Evolutionary conservation across 2,113 vertebrate genomes (phyloP).

Genomic region (Cheilinus undulatus): DNA sequence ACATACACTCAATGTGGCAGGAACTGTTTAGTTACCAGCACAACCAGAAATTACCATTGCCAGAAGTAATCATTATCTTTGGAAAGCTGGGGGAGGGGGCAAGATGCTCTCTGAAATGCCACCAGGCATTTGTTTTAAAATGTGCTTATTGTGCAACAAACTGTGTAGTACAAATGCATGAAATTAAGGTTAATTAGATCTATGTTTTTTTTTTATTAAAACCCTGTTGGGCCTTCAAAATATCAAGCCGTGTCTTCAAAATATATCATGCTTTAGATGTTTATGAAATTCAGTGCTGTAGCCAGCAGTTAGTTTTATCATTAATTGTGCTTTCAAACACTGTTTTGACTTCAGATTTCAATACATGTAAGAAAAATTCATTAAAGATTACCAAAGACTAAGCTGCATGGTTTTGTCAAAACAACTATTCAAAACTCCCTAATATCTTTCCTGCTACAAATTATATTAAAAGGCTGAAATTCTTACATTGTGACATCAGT

Average conservation of each 20-base stretch:
- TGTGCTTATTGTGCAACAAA: slow-evolving; percentile 13
- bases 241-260: slow-evolving; percentile 10
- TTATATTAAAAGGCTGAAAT: too few relatives aligned
- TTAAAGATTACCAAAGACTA: too few relatives aligned
- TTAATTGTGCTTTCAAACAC: too few relatives aligned
- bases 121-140: slow-evolving; percentile 9
- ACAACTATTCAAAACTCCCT: too few relatives aligned
- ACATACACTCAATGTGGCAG: not conserved
- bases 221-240: slow-evolving; percentile 3
- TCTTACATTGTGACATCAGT: too few relatives aligned
- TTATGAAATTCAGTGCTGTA: not conserved
- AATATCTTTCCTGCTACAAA: too few relatives aligned
- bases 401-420: too few relatives aligned
- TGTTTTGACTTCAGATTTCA: too few relatives aligned
- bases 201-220: slow-evolving; percentile 7
- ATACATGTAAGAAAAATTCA: not conserved
- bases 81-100: not conserved
- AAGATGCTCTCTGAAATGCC: not conserved
- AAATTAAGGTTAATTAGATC: slow-evolving; percentile 50
- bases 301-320: not conserved
- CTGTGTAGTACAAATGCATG: slow-evolving; percentile 22
- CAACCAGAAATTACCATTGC: slow-evolving; percentile 38
- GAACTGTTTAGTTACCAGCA: slow-evolving; percentile 24
- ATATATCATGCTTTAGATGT: not conserved
- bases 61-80: slow-evolving; percentile 37